Evolutionary conservation across 2,113 vertebrate species (phyloP).

Genomic region (Syrmaticus mikado): DNA sequence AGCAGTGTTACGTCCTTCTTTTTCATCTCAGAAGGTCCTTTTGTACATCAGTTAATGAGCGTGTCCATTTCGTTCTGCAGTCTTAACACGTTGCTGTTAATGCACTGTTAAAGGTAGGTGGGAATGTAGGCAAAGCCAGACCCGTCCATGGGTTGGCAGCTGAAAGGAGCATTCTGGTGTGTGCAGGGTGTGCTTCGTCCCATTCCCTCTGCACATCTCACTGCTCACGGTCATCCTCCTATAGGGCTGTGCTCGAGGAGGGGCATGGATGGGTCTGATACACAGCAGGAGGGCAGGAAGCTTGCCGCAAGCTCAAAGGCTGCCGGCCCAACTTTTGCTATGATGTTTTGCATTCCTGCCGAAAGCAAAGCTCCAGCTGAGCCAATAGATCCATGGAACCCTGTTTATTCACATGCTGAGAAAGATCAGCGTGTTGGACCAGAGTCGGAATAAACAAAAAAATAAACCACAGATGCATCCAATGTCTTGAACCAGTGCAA

Average conservation of each 20-base stretch:
- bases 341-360: accelerated
- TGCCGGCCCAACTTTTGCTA: background rate
- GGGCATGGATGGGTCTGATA: background rate
- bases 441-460: background rate
- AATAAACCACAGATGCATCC: accelerated
- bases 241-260: accelerated
- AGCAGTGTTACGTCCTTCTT: background rate
- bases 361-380: background rate
- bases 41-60: background rate
- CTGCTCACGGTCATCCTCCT: background rate
- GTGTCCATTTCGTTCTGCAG: background rate
- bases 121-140: background rate
- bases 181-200: accelerated
- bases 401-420: accelerated
- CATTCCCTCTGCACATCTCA: accelerated
- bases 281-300: background rate
- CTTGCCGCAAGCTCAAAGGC: background rate
- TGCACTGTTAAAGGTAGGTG: accelerated
- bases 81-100: accelerated
- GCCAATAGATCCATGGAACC: accelerated
- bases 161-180: accelerated
- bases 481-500: accelerated
- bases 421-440: background rate
- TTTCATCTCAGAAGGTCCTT: background rate
- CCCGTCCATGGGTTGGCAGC: accelerated